Conservation (phyloP, 2,113 vertebrate species). For the Periophthalmus modestus region DNA sequence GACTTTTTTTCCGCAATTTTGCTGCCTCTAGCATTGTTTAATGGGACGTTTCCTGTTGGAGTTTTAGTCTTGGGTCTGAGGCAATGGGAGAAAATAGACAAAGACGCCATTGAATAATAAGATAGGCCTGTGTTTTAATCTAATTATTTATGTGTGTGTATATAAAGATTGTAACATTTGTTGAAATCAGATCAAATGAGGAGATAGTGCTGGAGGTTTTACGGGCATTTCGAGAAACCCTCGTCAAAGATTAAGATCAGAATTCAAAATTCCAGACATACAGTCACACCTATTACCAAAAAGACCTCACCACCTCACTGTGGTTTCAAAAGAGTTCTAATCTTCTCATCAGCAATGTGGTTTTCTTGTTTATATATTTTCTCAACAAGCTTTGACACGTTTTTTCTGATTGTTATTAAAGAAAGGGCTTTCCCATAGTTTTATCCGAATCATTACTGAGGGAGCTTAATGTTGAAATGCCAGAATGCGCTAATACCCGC, state of each 20-base stretch:
- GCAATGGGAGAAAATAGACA: background rate
- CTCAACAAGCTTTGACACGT: constrained; percentile 21
- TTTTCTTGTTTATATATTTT: constrained; percentile 24
- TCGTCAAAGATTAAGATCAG: background rate
- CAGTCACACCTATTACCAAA: constrained; percentile 44
- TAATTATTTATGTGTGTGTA: background rate
- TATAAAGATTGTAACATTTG: background rate
- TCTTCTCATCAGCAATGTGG: constrained; percentile 13
- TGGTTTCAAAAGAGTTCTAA: constrained; percentile 9
- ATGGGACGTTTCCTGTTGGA: background rate
- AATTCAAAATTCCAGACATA: constrained; percentile 4
- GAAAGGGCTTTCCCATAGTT: constrained; percentile 10
- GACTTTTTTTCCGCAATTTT: background rate
- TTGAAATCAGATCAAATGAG: background rate
- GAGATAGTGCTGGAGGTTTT: background rate
- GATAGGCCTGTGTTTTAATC: background rate
- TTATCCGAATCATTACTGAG: constrained; percentile 22
- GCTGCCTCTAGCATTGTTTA: background rate
- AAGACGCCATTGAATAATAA: background rate
- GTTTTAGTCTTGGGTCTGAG: background rate
- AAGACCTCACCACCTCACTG: background rate
- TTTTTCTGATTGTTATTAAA: constrained; percentile 30
- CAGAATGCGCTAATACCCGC: constrained; percentile 20
- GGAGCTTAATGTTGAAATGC: constrained; percentile 21
- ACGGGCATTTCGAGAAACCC: background rate